phyloP scores from a whole-genome alignment of 2,113 vertebrate genomes.

The Lepus europaeus region DNA sequence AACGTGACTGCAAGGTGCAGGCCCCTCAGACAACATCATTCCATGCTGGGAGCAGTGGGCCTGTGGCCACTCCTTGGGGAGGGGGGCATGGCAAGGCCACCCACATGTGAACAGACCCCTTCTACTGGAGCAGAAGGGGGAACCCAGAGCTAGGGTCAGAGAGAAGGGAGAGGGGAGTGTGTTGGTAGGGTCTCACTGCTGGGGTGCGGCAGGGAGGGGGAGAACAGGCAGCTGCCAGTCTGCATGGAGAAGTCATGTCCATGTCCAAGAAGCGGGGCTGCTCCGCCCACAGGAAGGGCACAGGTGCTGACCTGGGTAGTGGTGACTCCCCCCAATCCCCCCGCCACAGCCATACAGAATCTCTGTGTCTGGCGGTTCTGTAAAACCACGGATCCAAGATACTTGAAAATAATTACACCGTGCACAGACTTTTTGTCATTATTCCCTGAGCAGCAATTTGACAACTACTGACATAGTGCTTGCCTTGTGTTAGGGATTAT shows the following conservation, averaged over 20 bases:
- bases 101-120: neutral
- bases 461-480: neutral
- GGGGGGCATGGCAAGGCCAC: neutral
- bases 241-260: neutral
- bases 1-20: neutral
- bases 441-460: neutral
- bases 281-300: neutral
- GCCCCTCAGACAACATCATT: accelerated
- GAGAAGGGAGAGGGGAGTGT: neutral
- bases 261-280: neutral
- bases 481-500: neutral
- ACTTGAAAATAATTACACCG: neutral
- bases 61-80: neutral
- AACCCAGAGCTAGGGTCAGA: neutral
- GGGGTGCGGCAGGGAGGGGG: neutral
- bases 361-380: neutral
- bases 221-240: neutral
- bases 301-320: neutral
- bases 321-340: too few species aligned
- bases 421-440: neutral
- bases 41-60: neutral
- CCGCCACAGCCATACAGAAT: accelerated
- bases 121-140: neutral
- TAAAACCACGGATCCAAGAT: neutral
- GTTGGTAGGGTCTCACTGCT: neutral